These are phyloP conservation scores for Crocidura indochinensis DNA, from an alignment of 2,797 vertebrate species.

Conservation along the genomic window DNA sequence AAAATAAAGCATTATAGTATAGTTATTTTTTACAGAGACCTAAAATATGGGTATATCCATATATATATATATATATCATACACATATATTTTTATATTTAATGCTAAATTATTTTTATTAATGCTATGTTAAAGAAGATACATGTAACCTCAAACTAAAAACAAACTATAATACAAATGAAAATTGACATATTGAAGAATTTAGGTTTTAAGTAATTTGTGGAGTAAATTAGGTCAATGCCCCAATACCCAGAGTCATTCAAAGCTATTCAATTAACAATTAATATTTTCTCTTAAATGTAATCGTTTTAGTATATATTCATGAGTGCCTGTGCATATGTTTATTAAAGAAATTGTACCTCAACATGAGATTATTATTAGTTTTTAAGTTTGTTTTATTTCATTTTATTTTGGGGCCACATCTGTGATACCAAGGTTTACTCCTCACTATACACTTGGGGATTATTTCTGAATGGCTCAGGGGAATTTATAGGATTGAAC, in stretches of 20 bases:
- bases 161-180: background rate
- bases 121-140: constrained; percentile 9
- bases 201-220: background rate
- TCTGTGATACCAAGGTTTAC: too few relatives aligned
- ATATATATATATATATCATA: too few relatives aligned
- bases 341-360: constrained; percentile 20
- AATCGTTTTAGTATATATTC: background rate
- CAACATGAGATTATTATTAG: background rate
- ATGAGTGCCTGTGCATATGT: background rate
- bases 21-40: constrained; percentile 1
- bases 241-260: background rate
- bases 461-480: too few relatives aligned
- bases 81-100: background rate
- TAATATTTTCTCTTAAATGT: constrained; percentile 51
- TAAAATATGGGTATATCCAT: too few relatives aligned
- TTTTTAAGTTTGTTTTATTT: constrained; percentile 25
- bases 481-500: too few relatives aligned
- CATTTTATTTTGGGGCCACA: too few relatives aligned
- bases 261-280: constrained; percentile 10
- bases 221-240: background rate
- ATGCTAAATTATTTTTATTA: background rate
- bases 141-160: constrained; percentile 7
- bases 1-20: background rate
- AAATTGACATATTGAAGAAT: constrained; percentile 1
- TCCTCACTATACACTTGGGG: too few relatives aligned